Base-by-base conservation (phyloP, 2,113 vertebrate genomes). In the Perognathus longimembris region DNA sequence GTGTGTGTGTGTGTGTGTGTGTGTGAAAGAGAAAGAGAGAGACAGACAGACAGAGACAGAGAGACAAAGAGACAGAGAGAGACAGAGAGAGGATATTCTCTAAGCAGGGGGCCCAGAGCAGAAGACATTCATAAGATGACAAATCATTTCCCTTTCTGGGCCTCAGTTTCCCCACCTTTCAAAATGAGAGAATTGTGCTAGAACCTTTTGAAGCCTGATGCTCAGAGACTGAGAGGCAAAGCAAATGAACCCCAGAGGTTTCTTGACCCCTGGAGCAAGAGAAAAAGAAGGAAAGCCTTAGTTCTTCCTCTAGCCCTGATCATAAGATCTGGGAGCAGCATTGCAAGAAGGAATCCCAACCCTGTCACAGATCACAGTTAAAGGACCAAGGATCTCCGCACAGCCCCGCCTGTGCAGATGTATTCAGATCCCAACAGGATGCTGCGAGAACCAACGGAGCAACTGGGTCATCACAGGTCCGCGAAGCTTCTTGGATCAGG, bases 371-470 rank as follows among this genome's bases (percentile, higher is more conserved):
- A 57, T 74, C 79, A 78, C 54, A 67, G 87, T 76, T 79, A 28
- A 36, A 34, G 45, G 69, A 59, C 32, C 36, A 50, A 78, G 21
- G 32, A 50, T 10, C 61, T 67, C 6, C 6, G 45, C 63, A 4
- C 12, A 70, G 63, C 22, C 50, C 54, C 7, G 32, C 61, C 61
- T 59, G 92, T 85, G 42, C 15, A 38, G 59, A 45, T 74, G 90
- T 83, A 69, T 76, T 79, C 86, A 79, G 70, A 74, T 83, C 63
- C 66, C 70, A 82, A 66, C 69, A 82, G 50, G n/a, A 82, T 38
- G 59, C 54, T 81, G 36, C 63, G 61, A 75, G 76, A 67, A 83
- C 73, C 34, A 50, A 66, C 45, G 70, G 63, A 89, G 40, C 34
- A 57, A 17, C 79, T 45, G 69, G 69, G 59, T 91, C 38, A 38